These are phyloP conservation scores for Sander vitreus DNA, from an alignment of 2,113 vertebrate species.

Conservation along the genomic window DNA sequence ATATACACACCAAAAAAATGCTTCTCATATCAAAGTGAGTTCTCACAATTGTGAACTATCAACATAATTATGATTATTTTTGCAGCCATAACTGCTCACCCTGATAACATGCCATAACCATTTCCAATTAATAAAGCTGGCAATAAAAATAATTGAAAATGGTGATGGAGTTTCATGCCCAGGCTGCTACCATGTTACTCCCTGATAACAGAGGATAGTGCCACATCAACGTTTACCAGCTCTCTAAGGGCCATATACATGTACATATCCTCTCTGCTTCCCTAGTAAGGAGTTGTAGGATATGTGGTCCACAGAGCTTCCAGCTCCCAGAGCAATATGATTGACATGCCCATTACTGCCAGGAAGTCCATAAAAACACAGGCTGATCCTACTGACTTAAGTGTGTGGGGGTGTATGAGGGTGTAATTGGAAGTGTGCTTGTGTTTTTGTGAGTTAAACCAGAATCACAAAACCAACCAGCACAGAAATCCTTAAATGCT, in stretches of 20 bases:
- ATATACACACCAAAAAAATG: too few relatives aligned
- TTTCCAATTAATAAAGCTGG: constrained; percentile 9
- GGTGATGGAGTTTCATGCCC: neutral
- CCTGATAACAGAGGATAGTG: neutral
- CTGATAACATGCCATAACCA: neutral
- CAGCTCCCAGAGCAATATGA: constrained; percentile 53
- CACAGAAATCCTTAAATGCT: neutral
- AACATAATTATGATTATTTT: constrained; percentile 14
- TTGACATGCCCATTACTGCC: constrained; percentile 65
- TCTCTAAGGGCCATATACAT: constrained; percentile 14
- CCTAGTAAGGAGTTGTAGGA: constrained; percentile 23
- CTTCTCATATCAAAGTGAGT: neutral
- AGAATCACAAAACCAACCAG: constrained; percentile 12
- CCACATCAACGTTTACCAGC: neutral
- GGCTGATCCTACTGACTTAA: constrained; percentile 24
- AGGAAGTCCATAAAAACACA: constrained; percentile 66
- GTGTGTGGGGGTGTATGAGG: constrained; percentile 4
- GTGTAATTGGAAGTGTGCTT: constrained; percentile 20
- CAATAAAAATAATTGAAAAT: constrained; percentile 28
- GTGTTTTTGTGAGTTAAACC: constrained; percentile 22
- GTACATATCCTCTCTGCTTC: constrained; percentile 16
- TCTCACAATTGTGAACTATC: neutral
- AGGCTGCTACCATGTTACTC: neutral
- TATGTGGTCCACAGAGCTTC: constrained; percentile 41
- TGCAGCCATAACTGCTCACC: neutral